phyloP scores from a whole-genome alignment of 2,113 vertebrate species.

The Rhinopithecus roxellana region DNA sequence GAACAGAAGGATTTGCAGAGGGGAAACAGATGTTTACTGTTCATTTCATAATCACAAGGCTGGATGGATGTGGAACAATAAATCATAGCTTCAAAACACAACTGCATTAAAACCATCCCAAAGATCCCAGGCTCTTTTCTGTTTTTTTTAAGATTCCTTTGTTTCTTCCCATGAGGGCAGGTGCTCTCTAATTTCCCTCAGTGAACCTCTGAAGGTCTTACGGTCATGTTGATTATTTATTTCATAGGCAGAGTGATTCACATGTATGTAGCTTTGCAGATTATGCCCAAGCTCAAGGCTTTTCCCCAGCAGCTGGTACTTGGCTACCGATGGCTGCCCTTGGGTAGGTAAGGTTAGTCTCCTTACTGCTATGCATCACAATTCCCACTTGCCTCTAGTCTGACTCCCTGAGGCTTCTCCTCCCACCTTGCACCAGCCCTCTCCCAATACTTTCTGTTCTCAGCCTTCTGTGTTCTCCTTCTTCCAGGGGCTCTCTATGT shows the following conservation, averaged over 20 bases:
- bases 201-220: not conserved
- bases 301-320: not conserved
- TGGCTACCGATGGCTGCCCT: not conserved
- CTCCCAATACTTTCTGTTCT: not conserved
- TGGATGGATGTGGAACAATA: not conserved
- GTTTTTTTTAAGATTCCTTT: conserved; percentile 22
- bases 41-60: conserved; percentile 46
- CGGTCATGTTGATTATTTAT: not conserved
- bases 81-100: conserved; percentile 3
- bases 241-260: not conserved
- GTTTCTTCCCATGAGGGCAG: not conserved
- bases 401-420: not conserved
- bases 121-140: not conserved
- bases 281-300: not conserved
- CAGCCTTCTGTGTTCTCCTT: not conserved
- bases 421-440: not conserved
- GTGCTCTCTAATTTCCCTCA: not conserved
- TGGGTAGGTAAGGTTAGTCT: not conserved
- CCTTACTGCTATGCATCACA: not conserved
- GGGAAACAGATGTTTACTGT: conserved; percentile 67
- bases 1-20: conserved; percentile 50
- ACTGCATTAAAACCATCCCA: not conserved
- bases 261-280: not conserved
- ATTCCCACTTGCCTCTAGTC: not conserved
- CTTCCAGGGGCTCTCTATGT: not conserved